phyloP scores from a whole-genome alignment of 2,113 vertebrate genomes.

The Chloroceryle aenea region DNA sequence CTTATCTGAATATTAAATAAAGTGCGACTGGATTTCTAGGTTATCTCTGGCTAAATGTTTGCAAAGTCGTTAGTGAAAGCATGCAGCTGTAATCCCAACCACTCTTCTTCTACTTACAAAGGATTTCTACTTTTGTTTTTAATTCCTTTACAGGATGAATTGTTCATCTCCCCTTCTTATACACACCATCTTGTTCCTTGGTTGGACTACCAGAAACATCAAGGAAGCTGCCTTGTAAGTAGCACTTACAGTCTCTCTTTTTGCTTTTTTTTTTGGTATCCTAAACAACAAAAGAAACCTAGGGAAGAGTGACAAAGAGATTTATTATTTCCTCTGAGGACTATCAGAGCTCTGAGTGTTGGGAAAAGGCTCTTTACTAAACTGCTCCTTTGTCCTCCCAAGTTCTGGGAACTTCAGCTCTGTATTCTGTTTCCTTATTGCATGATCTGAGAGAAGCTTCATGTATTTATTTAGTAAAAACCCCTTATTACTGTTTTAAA shows the following conservation, averaged over 20 bases:
- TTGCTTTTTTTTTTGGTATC: not conserved
- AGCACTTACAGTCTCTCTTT: not conserved
- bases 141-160: slow-evolving; percentile 36
- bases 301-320: slow-evolving; percentile 1
- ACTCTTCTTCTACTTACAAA: slow-evolving; percentile 1
- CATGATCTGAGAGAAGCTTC: not conserved
- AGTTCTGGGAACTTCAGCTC: slow-evolving; percentile 13
- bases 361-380: slow-evolving; percentile 16
- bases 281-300: slow-evolving; percentile 5
- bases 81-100: slow-evolving; percentile 25
- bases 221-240: slow-evolving; percentile 27
- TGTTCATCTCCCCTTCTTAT: not conserved
- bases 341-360: not conserved
- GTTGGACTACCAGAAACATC: slow-evolving; percentile 25
- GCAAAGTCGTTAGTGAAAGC: slow-evolving; percentile 59
- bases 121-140: slow-evolving; percentile 41
- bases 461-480: slow-evolving; percentile 10
- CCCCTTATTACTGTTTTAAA: not conserved
- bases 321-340: slow-evolving; percentile 38
- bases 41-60: slow-evolving; percentile 63
- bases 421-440: not conserved
- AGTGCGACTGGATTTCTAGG: slow-evolving; percentile 65
- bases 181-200: not conserved
- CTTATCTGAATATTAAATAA: slow-evolving; percentile 77
- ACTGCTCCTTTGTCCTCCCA: slow-evolving; percentile 16